Base-by-base conservation (phyloP, 2,888 invertebrate genomes). In the Hypercompe scribonia region DNA sequence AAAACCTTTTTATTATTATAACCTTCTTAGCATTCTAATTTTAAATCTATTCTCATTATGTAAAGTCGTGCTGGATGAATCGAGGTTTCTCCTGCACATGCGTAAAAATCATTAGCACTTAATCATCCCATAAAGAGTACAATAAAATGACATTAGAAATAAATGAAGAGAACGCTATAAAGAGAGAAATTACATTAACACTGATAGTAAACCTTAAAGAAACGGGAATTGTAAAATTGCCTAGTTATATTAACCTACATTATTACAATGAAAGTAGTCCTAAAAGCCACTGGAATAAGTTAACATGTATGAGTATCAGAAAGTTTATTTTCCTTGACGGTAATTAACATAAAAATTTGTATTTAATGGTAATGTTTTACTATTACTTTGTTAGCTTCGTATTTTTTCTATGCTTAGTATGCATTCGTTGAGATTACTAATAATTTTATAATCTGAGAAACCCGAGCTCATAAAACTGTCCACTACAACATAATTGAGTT, bases 101-200 rank as follows among this genome's bases (percentile, higher is more conserved):
- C 36, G 64, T 58, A 68, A 54, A 65, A 42, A 24, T 64, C 31
- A 68, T 54, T 54, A 24, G 39, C 34, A 71, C 33, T 66, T 34
- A 50, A 54, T 28, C 50, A 39, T 50, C 42, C 24, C 31, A 36
- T 13, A 64, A 71, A 66, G 36, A 31, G 54, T 54, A 15, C 61
- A 78, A 72, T 67, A 74, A 81, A 81, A 84, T 76, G 78, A 78
- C 84, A 79, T 76, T 63, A 69, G 54, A 73, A 58, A 73, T 65
- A 73, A 74, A 65, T 70, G 28, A 74, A 76, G 68, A 80, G 77
- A 80, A 76, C 39, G 50, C 39, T 77, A 73, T 73, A 76, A 76
- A 71, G 67, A 74, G 71, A 39, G 74, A 82, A 78, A 84, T 78
- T 75, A 79, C 73, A 74, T 65, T 61, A 73, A 75, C 80, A 72